Evolutionary conservation across 2,797 vertebrate species (phyloP).

Genomic region (Sus cebifrons): DNA sequence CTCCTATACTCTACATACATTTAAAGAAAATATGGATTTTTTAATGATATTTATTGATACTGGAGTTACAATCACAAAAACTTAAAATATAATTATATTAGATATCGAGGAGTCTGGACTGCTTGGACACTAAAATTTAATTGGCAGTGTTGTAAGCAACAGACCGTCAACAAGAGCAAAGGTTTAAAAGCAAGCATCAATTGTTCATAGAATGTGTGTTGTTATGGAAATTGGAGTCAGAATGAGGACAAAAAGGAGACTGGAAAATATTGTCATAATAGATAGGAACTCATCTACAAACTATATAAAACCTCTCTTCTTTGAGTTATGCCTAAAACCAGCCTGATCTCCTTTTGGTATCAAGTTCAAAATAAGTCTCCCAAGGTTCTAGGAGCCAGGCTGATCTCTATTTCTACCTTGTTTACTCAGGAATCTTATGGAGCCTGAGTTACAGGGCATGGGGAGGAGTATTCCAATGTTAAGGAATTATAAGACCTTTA

Average conservation of each 20-base stretch:
- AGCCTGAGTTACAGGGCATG: neutral
- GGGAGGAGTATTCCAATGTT: neutral
- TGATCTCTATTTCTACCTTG: neutral
- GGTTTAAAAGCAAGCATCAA: constrained; percentile 41
- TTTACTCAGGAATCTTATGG: neutral
- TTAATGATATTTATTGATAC: neutral
- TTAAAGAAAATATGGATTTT: neutral
- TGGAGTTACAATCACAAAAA: neutral
- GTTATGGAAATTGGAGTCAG: constrained; percentile 56
- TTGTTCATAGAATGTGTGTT: neutral
- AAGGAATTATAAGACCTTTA: neutral
- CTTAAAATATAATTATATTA: neutral
- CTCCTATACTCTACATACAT: neutral
- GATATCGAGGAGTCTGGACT: neutral
- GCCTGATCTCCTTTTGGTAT: neutral
- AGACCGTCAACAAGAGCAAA: constrained; percentile 12
- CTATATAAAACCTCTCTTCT: neutral
- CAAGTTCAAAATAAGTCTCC: constrained; percentile 55
- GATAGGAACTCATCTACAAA: neutral
- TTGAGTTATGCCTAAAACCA: constrained; percentile 25
- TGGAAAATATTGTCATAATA: neutral
- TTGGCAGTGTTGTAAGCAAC: neutral
- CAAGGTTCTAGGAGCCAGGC: neutral
- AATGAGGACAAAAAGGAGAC: neutral
- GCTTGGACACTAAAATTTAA: constrained; percentile 22